phyloP scores from a whole-genome alignment of 2,797 vertebrate species.

The Morelia viridis region DNA sequence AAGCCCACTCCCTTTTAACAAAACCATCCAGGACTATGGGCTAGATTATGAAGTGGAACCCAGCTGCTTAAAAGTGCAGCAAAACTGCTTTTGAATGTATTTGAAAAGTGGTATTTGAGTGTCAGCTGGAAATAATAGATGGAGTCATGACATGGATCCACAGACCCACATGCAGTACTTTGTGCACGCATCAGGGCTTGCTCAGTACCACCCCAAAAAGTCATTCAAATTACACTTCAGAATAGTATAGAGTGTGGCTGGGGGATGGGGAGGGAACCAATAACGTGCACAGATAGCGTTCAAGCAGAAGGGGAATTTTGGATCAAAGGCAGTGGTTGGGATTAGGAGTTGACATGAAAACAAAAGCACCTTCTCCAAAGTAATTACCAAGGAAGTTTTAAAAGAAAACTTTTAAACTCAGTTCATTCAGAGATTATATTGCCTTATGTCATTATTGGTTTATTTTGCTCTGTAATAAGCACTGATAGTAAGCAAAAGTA shows the following conservation, averaged over 20 bases:
- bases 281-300: background rate
- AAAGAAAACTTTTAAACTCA: conserved; percentile 18
- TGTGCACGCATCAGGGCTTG: conserved; percentile 5
- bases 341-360: background rate
- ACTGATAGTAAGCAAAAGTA: conserved; percentile 18
- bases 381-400: background rate
- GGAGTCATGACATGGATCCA: background rate
- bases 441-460: conserved; percentile 47
- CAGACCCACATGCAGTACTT: conserved; percentile 55
- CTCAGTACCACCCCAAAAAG: background rate
- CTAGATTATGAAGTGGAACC: background rate
- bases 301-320: background rate
- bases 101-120: conserved; percentile 47
- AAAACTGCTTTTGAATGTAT: conserved; percentile 37
- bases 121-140: conserved; percentile 17
- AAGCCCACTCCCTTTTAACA: background rate
- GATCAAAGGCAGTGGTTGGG: background rate
- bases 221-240: background rate
- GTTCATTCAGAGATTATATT: conserved; percentile 30
- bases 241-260: background rate
- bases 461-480: conserved; percentile 19
- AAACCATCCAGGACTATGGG: background rate
- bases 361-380: background rate
- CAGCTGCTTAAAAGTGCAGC: conserved; percentile 20
- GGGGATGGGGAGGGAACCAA: background rate